Evolutionary conservation across 1,140 invertebrate species (phyloP).

Genomic region (Polypedilum pembai): DNA sequence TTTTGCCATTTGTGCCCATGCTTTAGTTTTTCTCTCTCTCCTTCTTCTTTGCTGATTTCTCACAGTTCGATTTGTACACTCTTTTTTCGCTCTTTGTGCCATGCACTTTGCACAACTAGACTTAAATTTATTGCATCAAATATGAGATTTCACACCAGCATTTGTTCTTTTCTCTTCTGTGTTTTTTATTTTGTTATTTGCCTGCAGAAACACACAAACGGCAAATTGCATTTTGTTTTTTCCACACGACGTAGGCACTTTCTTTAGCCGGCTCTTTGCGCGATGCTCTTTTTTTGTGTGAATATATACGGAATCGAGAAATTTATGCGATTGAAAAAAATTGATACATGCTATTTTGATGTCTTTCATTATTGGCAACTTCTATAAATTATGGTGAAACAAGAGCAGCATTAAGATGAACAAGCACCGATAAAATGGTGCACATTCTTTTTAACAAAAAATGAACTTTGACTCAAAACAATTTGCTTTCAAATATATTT

Average conservation of each 20-base stretch:
- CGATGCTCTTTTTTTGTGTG: neutral
- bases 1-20: neutral
- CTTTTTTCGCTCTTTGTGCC: neutral
- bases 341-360: constrained; percentile 18
- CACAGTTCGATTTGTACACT: neutral
- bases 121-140: constrained; percentile 27
- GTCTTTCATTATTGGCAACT: constrained; percentile 25
- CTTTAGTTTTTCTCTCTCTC: neutral
- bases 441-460: constrained; percentile 4
- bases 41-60: constrained; percentile 7
- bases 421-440: neutral
- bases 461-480: constrained; percentile 25
- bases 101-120: constrained; percentile 27
- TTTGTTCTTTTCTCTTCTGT: neutral
- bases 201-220: constrained; percentile 16
- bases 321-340: constrained; percentile 20
- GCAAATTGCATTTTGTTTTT: constrained; percentile 13
- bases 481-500: constrained; percentile 24
- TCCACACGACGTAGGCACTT: constrained; percentile 4
- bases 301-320: constrained; percentile 15
- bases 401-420: constrained; percentile 26
- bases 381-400: constrained; percentile 27
- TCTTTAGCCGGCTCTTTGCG: neutral
- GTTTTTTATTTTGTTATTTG: constrained; percentile 8
- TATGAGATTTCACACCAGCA: constrained; percentile 28